Evolutionary conservation across 64 coral and sea anemone genomes (phyloP).

Genomic region (Dendrophyllia cribrosa): DNA sequence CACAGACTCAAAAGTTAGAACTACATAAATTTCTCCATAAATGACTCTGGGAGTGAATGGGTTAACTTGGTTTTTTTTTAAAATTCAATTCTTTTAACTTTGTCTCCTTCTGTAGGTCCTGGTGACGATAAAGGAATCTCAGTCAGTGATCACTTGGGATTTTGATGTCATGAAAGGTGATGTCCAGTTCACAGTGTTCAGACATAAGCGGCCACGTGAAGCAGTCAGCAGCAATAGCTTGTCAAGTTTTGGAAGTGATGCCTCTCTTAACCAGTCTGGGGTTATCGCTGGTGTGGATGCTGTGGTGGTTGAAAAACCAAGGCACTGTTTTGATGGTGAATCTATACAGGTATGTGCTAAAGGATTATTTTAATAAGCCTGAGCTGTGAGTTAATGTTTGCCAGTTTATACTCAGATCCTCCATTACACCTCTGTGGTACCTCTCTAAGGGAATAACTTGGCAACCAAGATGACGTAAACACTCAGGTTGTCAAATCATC

Average conservation of each 20-base stretch:
- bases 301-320: constrained; percentile 96
- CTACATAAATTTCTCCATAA: too few species aligned
- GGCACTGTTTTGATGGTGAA: constrained; percentile 92
- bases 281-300: constrained; percentile 97
- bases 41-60: too few species aligned
- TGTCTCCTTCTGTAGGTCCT: constrained; percentile 65
- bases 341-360: constrained; percentile 83
- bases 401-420: too few species aligned
- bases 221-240: constrained; percentile 86
- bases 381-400: too few species aligned
- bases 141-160: constrained; percentile 99
- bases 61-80: too few species aligned
- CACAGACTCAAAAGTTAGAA: too few species aligned
- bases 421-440: too few species aligned
- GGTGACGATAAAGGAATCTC: constrained; percentile 94
- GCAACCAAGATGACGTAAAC: too few species aligned
- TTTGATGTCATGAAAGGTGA: constrained; percentile 98
- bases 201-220: constrained; percentile 96
- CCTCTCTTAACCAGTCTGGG: constrained; percentile 70
- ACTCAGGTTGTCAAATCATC: too few species aligned
- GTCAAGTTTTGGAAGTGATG: constrained; percentile 85
- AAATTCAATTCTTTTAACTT: not conserved
- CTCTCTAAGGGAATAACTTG: too few species aligned
- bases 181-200: constrained; percentile 94
- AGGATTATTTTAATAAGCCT: not conserved